These are phyloP conservation scores for Python bivittatus DNA, from an alignment of 2,113 vertebrate species.

Conservation along the genomic window DNA sequence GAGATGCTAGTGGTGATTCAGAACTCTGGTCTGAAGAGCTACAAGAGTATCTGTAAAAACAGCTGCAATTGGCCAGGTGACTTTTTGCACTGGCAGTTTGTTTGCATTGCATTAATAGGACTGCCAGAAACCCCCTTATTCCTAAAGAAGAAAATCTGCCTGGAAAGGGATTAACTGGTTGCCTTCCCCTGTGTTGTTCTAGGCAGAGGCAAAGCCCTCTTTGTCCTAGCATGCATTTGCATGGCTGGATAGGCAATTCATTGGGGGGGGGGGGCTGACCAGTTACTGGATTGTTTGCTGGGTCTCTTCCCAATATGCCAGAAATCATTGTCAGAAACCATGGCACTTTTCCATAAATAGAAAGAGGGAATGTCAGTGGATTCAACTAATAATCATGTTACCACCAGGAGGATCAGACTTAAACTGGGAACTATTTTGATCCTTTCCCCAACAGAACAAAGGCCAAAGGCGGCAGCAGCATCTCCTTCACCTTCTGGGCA, in stretches of 20 bases:
- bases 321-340: neutral
- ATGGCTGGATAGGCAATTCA: neutral
- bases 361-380: neutral
- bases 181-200: neutral
- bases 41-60: too few relatives aligned
- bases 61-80: too few relatives aligned
- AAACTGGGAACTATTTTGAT: neutral
- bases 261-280: neutral
- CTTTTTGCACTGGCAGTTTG: too few relatives aligned
- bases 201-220: neutral
- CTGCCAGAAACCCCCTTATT: neutral
- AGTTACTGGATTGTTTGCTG: neutral
- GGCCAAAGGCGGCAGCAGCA: accelerated
- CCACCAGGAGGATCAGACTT: neutral
- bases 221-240: neutral
- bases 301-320: neutral
- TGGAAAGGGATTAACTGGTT: neutral
- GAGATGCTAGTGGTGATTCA: too few relatives aligned
- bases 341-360: neutral
- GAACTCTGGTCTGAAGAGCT: too few relatives aligned
- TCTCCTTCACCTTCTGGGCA: conserved; percentile 82
- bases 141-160: too few relatives aligned
- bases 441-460: neutral
- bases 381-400: neutral
- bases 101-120: too few relatives aligned